Conservation (phyloP, 2,113 vertebrate genomes). For the Willisornis vidua region DNA sequence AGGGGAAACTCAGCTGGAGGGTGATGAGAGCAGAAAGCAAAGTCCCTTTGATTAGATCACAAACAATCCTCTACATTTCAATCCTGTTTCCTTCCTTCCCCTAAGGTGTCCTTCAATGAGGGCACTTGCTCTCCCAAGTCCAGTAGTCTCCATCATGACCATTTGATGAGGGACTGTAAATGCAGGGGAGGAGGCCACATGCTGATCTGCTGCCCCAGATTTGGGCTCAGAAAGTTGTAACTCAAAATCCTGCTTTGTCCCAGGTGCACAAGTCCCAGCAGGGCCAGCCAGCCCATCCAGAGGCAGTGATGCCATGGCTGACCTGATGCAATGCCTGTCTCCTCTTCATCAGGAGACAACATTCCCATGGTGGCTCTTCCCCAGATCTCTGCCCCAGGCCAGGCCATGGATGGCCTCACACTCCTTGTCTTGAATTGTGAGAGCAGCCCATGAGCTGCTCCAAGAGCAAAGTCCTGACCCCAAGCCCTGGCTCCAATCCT, state of each 20-base stretch:
- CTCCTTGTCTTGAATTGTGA: background rate
- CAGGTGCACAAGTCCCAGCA: background rate
- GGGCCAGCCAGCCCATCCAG: background rate
- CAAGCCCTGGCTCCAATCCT: background rate
- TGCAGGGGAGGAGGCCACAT: background rate
- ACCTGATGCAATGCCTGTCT: background rate
- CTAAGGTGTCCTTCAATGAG: background rate
- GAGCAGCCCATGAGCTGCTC: background rate
- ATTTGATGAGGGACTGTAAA: background rate
- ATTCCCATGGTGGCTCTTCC: background rate
- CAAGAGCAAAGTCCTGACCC: background rate
- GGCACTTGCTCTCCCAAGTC: background rate
- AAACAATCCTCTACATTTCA: background rate
- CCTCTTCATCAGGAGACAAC: accelerated
- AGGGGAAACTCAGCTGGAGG: background rate
- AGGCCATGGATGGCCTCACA: accelerated
- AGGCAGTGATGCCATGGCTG: background rate
- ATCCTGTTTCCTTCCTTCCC: background rate
- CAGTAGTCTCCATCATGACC: background rate
- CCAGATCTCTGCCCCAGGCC: background rate
- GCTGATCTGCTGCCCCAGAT: background rate
- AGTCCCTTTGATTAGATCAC: background rate
- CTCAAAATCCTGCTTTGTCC: background rate
- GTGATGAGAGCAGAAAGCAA: background rate
- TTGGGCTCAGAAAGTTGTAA: background rate